These are phyloP conservation scores for Varecia variegata DNA, from an alignment of 2,797 vertebrate genomes.

Conservation along the genomic window DNA sequence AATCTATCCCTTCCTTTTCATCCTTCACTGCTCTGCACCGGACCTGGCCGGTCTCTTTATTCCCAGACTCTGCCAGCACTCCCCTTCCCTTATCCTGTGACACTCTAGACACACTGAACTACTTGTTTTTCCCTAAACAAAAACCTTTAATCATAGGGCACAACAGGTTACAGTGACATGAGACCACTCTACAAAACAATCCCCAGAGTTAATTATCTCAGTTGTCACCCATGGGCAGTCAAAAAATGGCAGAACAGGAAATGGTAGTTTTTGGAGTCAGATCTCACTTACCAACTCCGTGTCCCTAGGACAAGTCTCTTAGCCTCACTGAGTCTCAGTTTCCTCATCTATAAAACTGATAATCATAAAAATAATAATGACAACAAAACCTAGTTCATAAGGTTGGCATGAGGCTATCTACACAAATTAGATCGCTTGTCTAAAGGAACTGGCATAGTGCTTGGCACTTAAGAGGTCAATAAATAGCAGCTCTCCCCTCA, in stretches of 20 bases:
- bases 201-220: neutral
- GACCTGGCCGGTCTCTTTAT: neutral
- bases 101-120: neutral
- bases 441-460: neutral
- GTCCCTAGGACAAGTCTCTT: neutral
- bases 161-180: neutral
- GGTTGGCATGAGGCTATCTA: neutral
- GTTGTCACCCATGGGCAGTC: neutral
- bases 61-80: neutral
- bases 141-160: neutral
- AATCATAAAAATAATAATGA: neutral
- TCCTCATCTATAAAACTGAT: neutral
- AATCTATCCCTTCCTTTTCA: neutral
- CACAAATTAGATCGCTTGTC: neutral
- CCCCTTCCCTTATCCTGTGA: neutral
- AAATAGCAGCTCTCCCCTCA: neutral
- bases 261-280: neutral
- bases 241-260: neutral
- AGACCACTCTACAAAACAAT: neutral
- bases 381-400: neutral
- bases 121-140: neutral
- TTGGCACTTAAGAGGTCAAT: neutral
- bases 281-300: neutral
- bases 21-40: neutral
- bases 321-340: neutral